A percentile compares a stretch with the other conserved stretches of the same genome.
These are phyloP conservation scores for Syrrhaptes paradoxus DNA, from an alignment of 2,113 vertebrate species.

Conservation along the genomic window DNA sequence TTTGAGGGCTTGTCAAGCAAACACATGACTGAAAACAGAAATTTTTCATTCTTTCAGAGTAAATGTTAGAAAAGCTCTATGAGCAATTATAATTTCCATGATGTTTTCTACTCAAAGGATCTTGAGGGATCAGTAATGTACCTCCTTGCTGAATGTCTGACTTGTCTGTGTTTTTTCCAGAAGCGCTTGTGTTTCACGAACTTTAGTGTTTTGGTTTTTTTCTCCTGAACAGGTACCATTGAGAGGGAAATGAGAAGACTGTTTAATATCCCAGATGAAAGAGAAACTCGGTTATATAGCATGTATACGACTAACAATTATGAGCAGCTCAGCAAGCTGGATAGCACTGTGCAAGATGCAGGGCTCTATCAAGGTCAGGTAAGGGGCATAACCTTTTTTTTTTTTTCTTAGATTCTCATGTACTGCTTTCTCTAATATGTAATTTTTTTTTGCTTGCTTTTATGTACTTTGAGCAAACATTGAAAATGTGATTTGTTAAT, in stretches of 20 bases:
- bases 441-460: background rate
- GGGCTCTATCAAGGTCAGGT: slow-evolving; percentile 97
- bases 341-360: slow-evolving; percentile 94
- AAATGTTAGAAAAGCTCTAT: background rate
- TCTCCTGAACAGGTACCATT: slow-evolving; percentile 81
- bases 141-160: background rate
- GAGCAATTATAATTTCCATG: background rate
- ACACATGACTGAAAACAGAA: background rate
- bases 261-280: slow-evolving; percentile 89
- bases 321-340: slow-evolving; percentile 90
- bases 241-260: slow-evolving; percentile 93
- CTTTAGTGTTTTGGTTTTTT: background rate
- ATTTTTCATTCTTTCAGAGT: background rate
- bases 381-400: background rate
- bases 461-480: background rate
- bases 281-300: slow-evolving; percentile 94
- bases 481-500: background rate
- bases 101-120: background rate
- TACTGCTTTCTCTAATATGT: background rate
- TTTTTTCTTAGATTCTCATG: background rate
- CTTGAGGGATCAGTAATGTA: background rate
- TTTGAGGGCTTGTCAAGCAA: background rate
- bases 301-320: slow-evolving; percentile 94
- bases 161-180: background rate
- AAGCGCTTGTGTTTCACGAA: background rate